These are phyloP conservation scores for Drosophila subobscura DNA, from an alignment of 1,140 invertebrate species.

Conservation along the genomic window DNA sequence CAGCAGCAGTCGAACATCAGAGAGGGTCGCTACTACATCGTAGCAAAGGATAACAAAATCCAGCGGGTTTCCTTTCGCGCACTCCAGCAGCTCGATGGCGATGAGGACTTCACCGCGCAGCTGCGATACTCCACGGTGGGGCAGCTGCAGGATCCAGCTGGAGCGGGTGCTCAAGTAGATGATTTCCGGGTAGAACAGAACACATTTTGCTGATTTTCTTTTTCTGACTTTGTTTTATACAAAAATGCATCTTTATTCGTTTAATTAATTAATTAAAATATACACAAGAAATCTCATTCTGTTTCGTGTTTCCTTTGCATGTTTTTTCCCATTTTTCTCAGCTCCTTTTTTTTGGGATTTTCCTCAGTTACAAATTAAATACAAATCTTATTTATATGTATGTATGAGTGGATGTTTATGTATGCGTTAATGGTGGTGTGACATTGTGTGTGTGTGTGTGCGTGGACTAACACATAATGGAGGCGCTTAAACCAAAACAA, in stretches of 20 bases:
- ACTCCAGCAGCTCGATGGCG: conserved; percentile 44
- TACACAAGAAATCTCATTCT: conserved; percentile 80
- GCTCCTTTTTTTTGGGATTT: conserved; percentile 7
- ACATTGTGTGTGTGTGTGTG: conserved; percentile 44
- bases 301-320: conserved; percentile 47
- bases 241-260: conserved; percentile 83
- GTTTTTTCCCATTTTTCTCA: conserved; percentile 60
- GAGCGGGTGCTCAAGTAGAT: conserved; percentile 61
- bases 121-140: conserved; percentile 74
- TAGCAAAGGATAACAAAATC: conserved; percentile 67
- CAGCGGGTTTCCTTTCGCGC: conserved; percentile 72
- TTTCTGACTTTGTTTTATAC: conserved; percentile 83
- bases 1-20: conserved; percentile 7
- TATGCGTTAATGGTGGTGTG: conserved; percentile 32
- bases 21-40: conserved; percentile 75
- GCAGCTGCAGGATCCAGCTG: conserved; percentile 72
- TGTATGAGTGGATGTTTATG: conserved; percentile 49
- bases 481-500: conserved; percentile 78
- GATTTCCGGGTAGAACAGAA: conserved; percentile 11
- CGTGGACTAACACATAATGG: conserved; percentile 77
- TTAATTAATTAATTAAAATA: conserved; percentile 70
- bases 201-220: conserved; percentile 16
- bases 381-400: conserved; percentile 71
- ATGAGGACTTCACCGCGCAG: conserved; percentile 72
- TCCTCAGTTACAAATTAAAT: conserved; percentile 66